A percentile compares a stretch with the other conserved stretches of the same genome.
phyloP scores from a whole-genome alignment of 2,888 invertebrate species.

The Bombyx huttoni region DNA sequence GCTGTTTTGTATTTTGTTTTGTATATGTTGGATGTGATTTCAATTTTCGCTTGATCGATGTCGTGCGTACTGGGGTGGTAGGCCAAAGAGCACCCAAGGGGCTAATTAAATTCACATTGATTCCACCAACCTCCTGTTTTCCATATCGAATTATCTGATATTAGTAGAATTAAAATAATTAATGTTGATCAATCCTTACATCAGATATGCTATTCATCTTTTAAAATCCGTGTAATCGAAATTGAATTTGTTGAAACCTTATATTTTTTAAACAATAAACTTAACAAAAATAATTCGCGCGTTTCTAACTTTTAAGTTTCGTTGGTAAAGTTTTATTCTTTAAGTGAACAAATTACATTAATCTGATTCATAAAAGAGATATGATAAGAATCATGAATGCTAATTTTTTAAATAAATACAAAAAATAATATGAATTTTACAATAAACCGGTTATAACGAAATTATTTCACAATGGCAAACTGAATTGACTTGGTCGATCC shows the following conservation, averaged over 20 bases:
- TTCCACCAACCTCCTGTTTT: slow-evolving; percentile 36
- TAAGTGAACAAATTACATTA: too few relatives aligned
- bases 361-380: too few relatives aligned
- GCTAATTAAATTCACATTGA: slow-evolving; percentile 72
- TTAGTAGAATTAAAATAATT: slow-evolving; percentile 69
- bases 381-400: background rate
- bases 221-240: slow-evolving; percentile 40
- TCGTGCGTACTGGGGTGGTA: too few relatives aligned
- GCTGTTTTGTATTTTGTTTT: slow-evolving; percentile 10
- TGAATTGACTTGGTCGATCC: slow-evolving; percentile 35
- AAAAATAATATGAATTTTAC: background rate
- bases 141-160: slow-evolving; percentile 64
- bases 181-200: slow-evolving; percentile 47
- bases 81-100: slow-evolving; percentile 56
- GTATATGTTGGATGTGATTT: slow-evolving; percentile 6
- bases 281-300: too few relatives aligned
- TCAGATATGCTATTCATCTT: slow-evolving; percentile 25
- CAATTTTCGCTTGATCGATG: too few relatives aligned
- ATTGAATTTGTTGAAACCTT: slow-evolving; percentile 18
- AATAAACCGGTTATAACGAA: slow-evolving; percentile 8
- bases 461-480: slow-evolving; percentile 28
- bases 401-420: background rate
- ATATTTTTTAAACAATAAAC: too few relatives aligned
- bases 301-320: too few relatives aligned
- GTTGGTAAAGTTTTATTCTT: too few relatives aligned